These are phyloP conservation scores for Epistrophe eligans DNA, from an alignment of 2,888 invertebrate species.

Conservation along the genomic window DNA sequence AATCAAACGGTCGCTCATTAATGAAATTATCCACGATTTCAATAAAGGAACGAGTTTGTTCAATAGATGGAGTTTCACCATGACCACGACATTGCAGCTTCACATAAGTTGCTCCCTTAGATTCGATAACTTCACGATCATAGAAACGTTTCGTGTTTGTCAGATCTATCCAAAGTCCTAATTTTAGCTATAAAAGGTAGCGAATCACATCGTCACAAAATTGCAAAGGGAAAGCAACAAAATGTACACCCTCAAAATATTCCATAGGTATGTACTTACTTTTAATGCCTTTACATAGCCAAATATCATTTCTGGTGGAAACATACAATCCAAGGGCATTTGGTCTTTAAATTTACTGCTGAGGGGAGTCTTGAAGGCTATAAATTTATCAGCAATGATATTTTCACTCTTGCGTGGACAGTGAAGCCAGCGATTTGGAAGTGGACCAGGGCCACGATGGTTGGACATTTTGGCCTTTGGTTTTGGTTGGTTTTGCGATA, in stretches of 20 bases:
- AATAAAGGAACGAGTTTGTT: constrained; percentile 94
- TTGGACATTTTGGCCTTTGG: constrained; percentile 59
- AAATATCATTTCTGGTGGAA: constrained; percentile 95
- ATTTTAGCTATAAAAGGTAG: constrained; percentile 86
- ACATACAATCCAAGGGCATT: constrained; percentile 93
- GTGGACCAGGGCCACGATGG: constrained; percentile 85
- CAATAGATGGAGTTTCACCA: constrained; percentile 94
- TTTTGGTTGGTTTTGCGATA: constrained; percentile 2
- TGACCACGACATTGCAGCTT: constrained; percentile 96
- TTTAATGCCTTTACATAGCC: constrained; percentile 90
- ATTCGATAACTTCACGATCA: constrained; percentile 91
- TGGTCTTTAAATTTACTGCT: constrained; percentile 91
- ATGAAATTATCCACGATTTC: constrained; percentile 91
- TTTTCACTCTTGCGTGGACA: constrained; percentile 92
- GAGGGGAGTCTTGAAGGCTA: constrained; percentile 91
- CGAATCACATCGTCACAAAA: neutral
- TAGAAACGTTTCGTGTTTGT: constrained; percentile 98
- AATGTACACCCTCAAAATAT: neutral
- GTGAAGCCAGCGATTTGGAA: constrained; percentile 94
- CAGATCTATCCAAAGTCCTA: constrained; percentile 98
- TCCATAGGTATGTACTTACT: constrained; percentile 83
- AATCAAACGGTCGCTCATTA: constrained; percentile 90
- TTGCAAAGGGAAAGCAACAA: neutral
- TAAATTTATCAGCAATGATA: constrained; percentile 92
- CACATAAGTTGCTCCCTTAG: constrained; percentile 91